Conservation (phyloP, 64 coral and sea anemone species). For the Montipora cactus region DNA sequence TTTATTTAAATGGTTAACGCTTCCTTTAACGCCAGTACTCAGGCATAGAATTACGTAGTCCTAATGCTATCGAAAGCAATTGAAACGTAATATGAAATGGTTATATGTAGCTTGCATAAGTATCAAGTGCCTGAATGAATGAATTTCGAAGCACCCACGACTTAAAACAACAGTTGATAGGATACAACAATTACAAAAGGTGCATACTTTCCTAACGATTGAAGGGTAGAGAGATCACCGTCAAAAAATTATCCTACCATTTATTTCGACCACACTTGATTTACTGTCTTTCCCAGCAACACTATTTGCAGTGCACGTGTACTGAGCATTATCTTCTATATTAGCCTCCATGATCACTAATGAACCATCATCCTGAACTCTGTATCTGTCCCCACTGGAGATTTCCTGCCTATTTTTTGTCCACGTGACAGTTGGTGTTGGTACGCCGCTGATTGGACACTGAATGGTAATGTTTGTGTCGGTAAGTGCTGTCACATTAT, state of each 20-base stretch:
- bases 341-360: constrained; percentile 27
- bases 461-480: constrained; percentile 60
- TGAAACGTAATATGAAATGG: too few species aligned
- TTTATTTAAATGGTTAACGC: too few species aligned
- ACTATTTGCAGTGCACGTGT: constrained; percentile 36
- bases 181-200: too few species aligned
- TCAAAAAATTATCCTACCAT: neutral
- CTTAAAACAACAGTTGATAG: too few species aligned
- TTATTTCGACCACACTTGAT: constrained; percentile 39
- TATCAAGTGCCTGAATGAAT: too few species aligned
- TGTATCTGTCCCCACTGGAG: constrained; percentile 5
- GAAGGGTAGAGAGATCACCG: too few species aligned
- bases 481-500: constrained; percentile 65
- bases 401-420: constrained; percentile 42
- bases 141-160: too few species aligned
- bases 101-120: too few species aligned
- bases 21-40: too few species aligned
- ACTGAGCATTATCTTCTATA: constrained; percentile 39
- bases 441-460: constrained; percentile 53
- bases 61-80: too few species aligned
- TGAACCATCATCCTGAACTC: constrained; percentile 36
- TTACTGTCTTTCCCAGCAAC: constrained; percentile 6
- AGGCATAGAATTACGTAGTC: too few species aligned
- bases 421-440: constrained; percentile 60
- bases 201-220: too few species aligned